These are phyloP conservation scores for Oxyruncus cristatus DNA, from an alignment of 2,113 vertebrate genomes.

Conservation along the genomic window DNA sequence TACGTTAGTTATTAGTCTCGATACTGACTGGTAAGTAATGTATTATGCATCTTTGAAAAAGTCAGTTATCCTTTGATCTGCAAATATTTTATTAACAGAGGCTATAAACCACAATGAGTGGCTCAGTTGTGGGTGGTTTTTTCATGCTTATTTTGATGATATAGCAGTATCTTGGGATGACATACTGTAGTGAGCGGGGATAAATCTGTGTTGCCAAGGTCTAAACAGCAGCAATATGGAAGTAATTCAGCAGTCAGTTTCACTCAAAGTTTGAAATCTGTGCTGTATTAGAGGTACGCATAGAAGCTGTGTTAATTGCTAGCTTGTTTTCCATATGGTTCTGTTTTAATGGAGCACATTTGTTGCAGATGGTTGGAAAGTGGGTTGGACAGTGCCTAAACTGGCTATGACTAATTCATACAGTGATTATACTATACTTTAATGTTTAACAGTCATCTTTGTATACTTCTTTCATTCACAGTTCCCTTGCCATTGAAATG, in stretches of 20 bases:
- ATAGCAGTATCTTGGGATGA: constrained; percentile 56
- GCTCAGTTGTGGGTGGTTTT: constrained; percentile 46
- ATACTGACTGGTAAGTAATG: neutral
- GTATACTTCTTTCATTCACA: constrained; percentile 75
- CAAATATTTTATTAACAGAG: constrained; percentile 55
- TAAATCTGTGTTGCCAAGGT: constrained; percentile 77
- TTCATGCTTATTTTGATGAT: constrained; percentile 62
- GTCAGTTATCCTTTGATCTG: constrained; percentile 38
- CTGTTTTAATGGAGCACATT: constrained; percentile 95
- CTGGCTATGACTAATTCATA: constrained; percentile 83
- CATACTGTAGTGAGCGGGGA: constrained; percentile 73
- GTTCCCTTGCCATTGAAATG: constrained; percentile 79
- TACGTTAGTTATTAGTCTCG: neutral
- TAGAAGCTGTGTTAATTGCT: constrained; percentile 92
- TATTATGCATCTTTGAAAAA: constrained; percentile 3
- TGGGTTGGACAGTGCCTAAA: constrained; percentile 82
- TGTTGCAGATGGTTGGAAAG: constrained; percentile 93
- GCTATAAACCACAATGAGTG: constrained; percentile 27
- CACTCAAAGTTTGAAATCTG: constrained; percentile 89
- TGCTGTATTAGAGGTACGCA: constrained; percentile 84
- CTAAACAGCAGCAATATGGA: constrained; percentile 83
- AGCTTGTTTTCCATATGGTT: constrained; percentile 96
- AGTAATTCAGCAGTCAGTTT: constrained; percentile 89
- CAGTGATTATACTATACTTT: constrained; percentile 76
- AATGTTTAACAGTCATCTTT: constrained; percentile 75